Conservation (phyloP, 1,140 invertebrate species). For the Drosophila triauraria region DNA sequence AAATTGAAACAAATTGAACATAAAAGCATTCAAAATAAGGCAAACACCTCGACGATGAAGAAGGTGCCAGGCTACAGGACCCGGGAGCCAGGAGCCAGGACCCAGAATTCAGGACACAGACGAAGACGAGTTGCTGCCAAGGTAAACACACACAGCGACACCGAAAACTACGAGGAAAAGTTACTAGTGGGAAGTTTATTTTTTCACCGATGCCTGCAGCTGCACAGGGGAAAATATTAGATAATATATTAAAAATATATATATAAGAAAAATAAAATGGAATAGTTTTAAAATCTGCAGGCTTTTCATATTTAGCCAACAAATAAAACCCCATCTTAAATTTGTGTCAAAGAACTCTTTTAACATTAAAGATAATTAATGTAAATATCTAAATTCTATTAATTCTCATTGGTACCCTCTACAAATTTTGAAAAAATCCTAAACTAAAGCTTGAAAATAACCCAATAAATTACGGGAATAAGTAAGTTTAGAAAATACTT, state of each 20-base stretch:
- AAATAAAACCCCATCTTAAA: too few relatives aligned
- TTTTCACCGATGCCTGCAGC: slow-evolving; percentile 15
- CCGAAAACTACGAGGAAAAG: slow-evolving; percentile 56
- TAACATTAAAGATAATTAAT: too few relatives aligned
- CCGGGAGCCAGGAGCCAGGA: slow-evolving; percentile 17
- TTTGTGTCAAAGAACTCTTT: too few relatives aligned
- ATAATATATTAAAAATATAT: neutral
- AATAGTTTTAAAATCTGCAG: too few relatives aligned
- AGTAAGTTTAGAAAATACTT: neutral
- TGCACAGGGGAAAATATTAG: neutral
- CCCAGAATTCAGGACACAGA: slow-evolving; percentile 43
- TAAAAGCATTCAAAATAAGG: slow-evolving; percentile 83
- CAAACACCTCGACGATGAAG: slow-evolving; percentile 67
- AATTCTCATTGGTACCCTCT: too few relatives aligned
- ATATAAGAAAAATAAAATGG: too few relatives aligned
- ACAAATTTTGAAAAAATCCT: neutral
- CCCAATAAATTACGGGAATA: neutral
- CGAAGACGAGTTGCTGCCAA: slow-evolving; percentile 68
- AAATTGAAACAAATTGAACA: slow-evolving; percentile 84
- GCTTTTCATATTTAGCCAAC: too few relatives aligned
- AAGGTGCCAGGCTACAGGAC: slow-evolving; percentile 21
- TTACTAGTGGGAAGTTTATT: slow-evolving; percentile 31
- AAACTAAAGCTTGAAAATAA: neutral
- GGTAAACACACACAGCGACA: slow-evolving; percentile 68
- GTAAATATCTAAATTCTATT: too few relatives aligned